A percentile compares a stretch with the other conserved stretches of the same genome.
Evolutionary conservation across 2,797 vertebrate genomes (phyloP).

Genomic region (Gambelia wislizenii): DNA sequence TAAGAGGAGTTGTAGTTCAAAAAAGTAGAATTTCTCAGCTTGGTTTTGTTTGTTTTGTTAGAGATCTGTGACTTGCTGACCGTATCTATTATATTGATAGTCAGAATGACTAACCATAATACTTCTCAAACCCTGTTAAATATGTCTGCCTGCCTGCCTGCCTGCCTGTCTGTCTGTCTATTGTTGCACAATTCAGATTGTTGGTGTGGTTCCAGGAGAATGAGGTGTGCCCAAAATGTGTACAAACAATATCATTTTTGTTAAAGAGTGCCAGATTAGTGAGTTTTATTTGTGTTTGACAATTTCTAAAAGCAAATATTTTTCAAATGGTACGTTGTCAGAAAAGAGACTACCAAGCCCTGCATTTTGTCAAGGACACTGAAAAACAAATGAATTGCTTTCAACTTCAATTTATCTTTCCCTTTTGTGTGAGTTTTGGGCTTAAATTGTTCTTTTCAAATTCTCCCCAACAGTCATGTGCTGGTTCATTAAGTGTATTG

Average conservation of each 20-base stretch:
- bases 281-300: neutral
- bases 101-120: too few relatives aligned
- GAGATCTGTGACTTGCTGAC: neutral
- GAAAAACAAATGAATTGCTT: constrained; percentile 27
- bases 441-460: neutral
- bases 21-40: too few relatives aligned
- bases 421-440: neutral
- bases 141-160: too few relatives aligned
- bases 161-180: too few relatives aligned
- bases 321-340: neutral
- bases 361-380: constrained; percentile 4
- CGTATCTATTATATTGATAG: neutral
- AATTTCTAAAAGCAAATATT: neutral
- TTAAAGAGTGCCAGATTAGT: neutral
- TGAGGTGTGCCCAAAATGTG: neutral
- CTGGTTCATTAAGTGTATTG: neutral
- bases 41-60: neutral
- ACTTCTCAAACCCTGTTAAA: too few relatives aligned
- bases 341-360: neutral
- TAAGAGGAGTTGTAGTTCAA: too few relatives aligned
- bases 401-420: constrained; percentile 23
- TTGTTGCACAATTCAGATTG: neutral
- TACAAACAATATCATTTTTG: neutral
- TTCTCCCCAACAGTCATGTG: too few relatives aligned
- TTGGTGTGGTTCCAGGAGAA: too few relatives aligned